Evolutionary conservation across 2,113 vertebrate genomes (phyloP).

Genomic region (Sebastes schlegelii): DNA sequence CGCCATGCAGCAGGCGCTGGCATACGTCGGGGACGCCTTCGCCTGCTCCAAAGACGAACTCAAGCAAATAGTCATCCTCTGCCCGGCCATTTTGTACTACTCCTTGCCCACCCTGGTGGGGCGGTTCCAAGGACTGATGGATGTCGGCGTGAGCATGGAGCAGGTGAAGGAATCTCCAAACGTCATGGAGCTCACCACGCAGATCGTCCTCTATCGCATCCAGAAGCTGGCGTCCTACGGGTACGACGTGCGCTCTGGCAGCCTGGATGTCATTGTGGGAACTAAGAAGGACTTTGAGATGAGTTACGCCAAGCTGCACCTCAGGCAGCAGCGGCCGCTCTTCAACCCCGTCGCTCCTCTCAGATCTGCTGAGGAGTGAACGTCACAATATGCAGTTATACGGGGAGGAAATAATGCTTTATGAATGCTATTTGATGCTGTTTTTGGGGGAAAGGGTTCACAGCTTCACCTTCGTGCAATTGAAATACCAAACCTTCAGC

Average conservation of each 20-base stretch:
- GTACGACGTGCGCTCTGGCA: constrained; percentile 52
- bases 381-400: background rate
- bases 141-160: constrained; percentile 34
- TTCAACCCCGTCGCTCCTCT: constrained; percentile 60
- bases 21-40: constrained; percentile 39
- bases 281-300: constrained; percentile 72
- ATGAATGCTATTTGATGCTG: background rate
- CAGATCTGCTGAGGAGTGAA: constrained; percentile 54
- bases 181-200: constrained; percentile 64
- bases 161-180: constrained; percentile 68
- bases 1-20: constrained; percentile 54
- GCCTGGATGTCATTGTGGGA: constrained; percentile 61
- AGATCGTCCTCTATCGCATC: constrained; percentile 63
- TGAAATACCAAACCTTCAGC: background rate
- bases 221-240: constrained; percentile 68
- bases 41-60: constrained; percentile 62
- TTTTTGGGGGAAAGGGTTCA: background rate
- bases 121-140: constrained; percentile 67
- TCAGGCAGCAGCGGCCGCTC: constrained; percentile 45
- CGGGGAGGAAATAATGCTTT: background rate
- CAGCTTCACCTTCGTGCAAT: background rate
- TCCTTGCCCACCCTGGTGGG: constrained; percentile 51
- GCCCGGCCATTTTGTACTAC: constrained; percentile 62
- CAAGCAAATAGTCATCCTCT: constrained; percentile 39
- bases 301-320: constrained; percentile 44